Evolutionary conservation across 2,888 invertebrate genomes (phyloP), one percentile per base, ranked within the genome.

Genomic region (Thumatha senex): DNA sequence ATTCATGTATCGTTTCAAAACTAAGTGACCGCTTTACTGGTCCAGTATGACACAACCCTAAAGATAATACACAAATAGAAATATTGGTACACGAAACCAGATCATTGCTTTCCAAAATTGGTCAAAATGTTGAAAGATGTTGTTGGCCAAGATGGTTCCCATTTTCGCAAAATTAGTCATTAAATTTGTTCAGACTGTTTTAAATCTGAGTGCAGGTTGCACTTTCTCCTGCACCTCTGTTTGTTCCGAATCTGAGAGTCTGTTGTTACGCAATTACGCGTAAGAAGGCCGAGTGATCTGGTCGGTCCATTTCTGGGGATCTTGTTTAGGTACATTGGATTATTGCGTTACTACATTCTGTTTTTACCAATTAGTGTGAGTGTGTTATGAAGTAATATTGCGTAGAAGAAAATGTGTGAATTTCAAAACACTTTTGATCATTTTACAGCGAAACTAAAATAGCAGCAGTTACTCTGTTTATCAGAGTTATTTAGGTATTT

Each of bases 201-300:
- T 24, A 5, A 70, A 72, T 73, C 64, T 57, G 63, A 69, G 56
- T 83, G 79, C 78, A 82, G 58, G 58, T 49, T 83, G 84, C 82
- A 82, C 85, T 85, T 85, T 85, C 86, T 83, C 85, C 70, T 60
- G 62, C 53, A 54, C 44, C 43, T 52, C 51, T 49, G 48, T 33
- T 42, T 56, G 70, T 66, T 71, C 73, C 74, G 73, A 80, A 84
- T 78, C 73, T 72, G 56, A 36, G 58, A 51, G 40, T 46, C n/a
- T 30, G 44, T 34, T 40, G 58, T 75, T 80, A 58, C 62, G 70
- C 67, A 75, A 74, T 24, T 51, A 51, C 54, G 59, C 62, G 67
- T 67, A 58, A 51, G 40, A 48, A 46, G 47, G 51, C 58, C 46
- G 44, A 43, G 12, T 57, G 54, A 56, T 61, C 54, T 61, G 58